phyloP scores from a whole-genome alignment of 2,888 invertebrate species.

The Himalopsyche kuldschensis region DNA sequence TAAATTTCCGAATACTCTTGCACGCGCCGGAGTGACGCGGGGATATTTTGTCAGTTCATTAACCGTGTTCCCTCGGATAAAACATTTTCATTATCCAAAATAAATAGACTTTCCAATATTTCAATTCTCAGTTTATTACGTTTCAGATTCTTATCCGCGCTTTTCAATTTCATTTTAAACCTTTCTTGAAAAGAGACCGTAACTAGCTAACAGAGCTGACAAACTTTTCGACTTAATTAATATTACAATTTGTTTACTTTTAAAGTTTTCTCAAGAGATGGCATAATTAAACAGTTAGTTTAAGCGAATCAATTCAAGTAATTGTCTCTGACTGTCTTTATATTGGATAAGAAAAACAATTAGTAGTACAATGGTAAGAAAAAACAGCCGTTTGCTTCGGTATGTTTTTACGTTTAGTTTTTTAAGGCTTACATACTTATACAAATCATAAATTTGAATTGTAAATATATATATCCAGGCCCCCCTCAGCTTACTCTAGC shows the following conservation, averaged over 20 bases:
- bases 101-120: background rate
- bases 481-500: too few relatives aligned
- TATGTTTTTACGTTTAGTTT: too few relatives aligned
- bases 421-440: too few relatives aligned
- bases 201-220: background rate
- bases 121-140: background rate
- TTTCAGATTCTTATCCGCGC: background rate
- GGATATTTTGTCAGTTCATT: background rate
- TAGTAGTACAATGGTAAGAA: too few relatives aligned
- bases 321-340: too few relatives aligned
- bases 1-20: background rate
- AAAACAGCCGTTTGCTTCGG: too few relatives aligned
- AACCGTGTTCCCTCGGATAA: background rate
- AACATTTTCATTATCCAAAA: background rate
- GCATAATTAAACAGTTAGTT: too few relatives aligned
- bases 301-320: too few relatives aligned
- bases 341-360: too few relatives aligned
- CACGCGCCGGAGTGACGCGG: background rate
- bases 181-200: background rate
- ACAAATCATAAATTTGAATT: too few relatives aligned
- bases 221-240: background rate
- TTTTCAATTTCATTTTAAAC: background rate
- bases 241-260: background rate
- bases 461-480: too few relatives aligned
- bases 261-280: background rate